Evolutionary conservation across 2,888 invertebrate genomes (phyloP).

Genomic region (Ophion obscuratus): DNA sequence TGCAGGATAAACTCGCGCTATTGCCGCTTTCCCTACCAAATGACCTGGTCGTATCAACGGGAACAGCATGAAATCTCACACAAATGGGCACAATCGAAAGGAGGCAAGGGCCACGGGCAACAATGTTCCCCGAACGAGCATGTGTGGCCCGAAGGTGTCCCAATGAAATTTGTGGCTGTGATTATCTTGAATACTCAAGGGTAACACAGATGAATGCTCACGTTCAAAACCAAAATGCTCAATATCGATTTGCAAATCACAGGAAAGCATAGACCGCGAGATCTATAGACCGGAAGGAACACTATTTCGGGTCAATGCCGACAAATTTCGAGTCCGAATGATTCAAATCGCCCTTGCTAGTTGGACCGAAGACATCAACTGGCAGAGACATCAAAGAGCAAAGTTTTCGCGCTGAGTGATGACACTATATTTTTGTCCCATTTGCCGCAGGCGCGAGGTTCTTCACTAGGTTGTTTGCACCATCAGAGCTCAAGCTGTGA

Average conservation of each 20-base stretch:
- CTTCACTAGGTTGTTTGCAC: conserved; percentile 34
- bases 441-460: conserved; percentile 49
- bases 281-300: not conserved
- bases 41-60: conserved; percentile 30
- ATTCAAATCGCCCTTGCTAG: not conserved
- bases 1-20: conserved; percentile 26
- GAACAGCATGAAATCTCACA: conserved; percentile 50
- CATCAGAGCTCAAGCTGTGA: conserved; percentile 40
- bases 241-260: not conserved
- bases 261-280: not conserved
- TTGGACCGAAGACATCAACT: conserved; percentile 5
- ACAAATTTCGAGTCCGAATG: not conserved
- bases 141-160: not conserved
- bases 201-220: not conserved
- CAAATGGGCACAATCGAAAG: conserved; percentile 32
- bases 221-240: too few relatives aligned
- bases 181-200: conserved; percentile 11
- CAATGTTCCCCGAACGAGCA: not conserved
- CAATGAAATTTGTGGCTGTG: not conserved
- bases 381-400: conserved; percentile 10
- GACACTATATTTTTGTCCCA: conserved; percentile 45
- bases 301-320: not conserved
- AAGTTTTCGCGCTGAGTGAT: conserved; percentile 11
- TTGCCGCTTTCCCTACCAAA: conserved; percentile 13
- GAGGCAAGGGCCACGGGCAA: conserved; percentile 18